Conservation (phyloP, 64 coral and sea anemone genomes). For the Actinia tenebrosa region DNA sequence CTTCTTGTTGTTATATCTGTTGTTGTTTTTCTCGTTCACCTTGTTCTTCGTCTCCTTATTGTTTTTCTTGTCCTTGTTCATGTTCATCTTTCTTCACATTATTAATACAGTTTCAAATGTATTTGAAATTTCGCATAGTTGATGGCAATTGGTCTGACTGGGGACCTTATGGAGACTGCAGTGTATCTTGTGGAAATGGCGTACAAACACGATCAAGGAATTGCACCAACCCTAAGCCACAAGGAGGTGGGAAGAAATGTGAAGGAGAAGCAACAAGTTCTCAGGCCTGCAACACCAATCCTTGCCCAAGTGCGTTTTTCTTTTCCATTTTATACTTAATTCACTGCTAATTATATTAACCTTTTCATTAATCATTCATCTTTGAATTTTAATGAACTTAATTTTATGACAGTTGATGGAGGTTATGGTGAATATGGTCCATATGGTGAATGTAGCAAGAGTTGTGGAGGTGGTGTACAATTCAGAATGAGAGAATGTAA, state of each 20-base stretch:
- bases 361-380: too few species aligned
- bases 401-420: constrained; percentile 24
- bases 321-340: neutral
- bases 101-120: too few species aligned
- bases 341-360: too few species aligned
- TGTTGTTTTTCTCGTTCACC: too few species aligned
- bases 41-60: too few species aligned
- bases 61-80: too few species aligned
- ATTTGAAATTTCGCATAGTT: constrained; percentile 23
- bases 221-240: constrained; percentile 40
- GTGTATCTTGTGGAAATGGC: constrained; percentile 29
- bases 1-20: too few species aligned
- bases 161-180: constrained; percentile 20
- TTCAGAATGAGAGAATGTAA: constrained; percentile 11
- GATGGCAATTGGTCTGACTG: constrained; percentile 51
- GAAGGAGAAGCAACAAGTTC: neutral
- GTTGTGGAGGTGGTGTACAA: constrained; percentile 28
- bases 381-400: too few species aligned
- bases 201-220: constrained; percentile 5
- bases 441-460: constrained; percentile 10
- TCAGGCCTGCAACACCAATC: neutral
- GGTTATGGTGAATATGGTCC: constrained; percentile 16
- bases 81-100: too few species aligned
- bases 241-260: constrained; percentile 39
- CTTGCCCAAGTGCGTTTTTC: constrained; percentile 12